A percentile compares a stretch with the other conserved stretches of the same genome.
Conservation (phyloP, 2,888 invertebrate species). For the Folsomia candida region DNA sequence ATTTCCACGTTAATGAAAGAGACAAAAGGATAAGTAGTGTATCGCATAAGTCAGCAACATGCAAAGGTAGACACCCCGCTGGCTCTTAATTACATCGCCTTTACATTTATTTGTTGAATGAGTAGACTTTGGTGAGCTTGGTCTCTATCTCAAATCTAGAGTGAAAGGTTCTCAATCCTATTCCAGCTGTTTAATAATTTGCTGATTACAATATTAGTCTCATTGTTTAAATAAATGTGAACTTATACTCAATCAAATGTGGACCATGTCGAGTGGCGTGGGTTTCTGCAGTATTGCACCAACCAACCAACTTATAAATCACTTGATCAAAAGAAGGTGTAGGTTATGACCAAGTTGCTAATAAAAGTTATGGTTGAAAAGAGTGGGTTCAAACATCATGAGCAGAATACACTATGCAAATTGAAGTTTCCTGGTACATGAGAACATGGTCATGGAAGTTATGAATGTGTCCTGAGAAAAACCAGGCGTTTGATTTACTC, state of each 20-base stretch:
- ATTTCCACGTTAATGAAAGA: too few species aligned
- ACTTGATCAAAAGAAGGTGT: too few species aligned
- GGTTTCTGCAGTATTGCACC: too few species aligned
- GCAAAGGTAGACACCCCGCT: constrained; percentile 42
- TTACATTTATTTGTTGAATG: constrained; percentile 36
- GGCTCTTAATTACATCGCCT: constrained; percentile 49
- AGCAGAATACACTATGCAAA: not conserved
- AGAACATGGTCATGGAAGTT: not conserved
- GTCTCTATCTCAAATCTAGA: constrained; percentile 1
- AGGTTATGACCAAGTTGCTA: not conserved
- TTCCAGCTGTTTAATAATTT: not conserved
- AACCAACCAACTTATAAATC: too few species aligned
- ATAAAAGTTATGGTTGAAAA: not conserved
- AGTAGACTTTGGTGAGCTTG: constrained; percentile 23
- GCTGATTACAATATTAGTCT: not conserved
- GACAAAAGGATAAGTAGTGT: too few species aligned
- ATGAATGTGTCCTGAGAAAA: not conserved
- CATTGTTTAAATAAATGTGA: not conserved
- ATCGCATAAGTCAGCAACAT: too few species aligned
- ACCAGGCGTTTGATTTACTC: not conserved
- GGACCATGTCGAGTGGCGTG: too few species aligned
- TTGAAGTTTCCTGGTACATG: not conserved
- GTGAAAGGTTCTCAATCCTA: constrained; percentile 1
- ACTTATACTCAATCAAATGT: not conserved
- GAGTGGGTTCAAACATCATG: too few species aligned